Percentiles rank a stretch among this genome's conserved stretches.
phyloP scores from a whole-genome alignment of 2,888 invertebrate species.

The Daptonema setosum region DNA sequence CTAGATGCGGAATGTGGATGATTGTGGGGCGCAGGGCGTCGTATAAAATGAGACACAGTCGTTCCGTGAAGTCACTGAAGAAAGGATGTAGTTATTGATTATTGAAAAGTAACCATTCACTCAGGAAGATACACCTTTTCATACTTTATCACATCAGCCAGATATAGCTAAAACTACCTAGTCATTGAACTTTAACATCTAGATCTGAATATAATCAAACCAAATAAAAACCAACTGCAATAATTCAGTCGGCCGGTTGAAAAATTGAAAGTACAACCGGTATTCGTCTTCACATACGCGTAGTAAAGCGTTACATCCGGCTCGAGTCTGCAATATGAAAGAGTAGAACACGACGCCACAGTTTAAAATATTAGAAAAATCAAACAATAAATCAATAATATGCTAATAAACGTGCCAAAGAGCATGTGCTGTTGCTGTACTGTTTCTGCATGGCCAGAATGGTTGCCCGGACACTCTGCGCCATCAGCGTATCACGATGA shows the following conservation, averaged over 20 bases:
- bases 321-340: slow-evolving; percentile 40
- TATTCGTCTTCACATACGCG: slow-evolving; percentile 86
- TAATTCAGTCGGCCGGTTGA: slow-evolving; percentile 44
- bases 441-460: slow-evolving; percentile 43
- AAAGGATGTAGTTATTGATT: too few species aligned
- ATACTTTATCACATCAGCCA: too few species aligned
- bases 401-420: slow-evolving; percentile 38
- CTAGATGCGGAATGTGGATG: slow-evolving; percentile 85
- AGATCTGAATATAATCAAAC: too few species aligned
- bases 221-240: slow-evolving; percentile 38
- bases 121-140: too few species aligned
- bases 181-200: too few species aligned
- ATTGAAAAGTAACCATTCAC: too few species aligned
- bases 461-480: slow-evolving; percentile 47
- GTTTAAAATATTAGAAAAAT: neutral
- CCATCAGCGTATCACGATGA: slow-evolving; percentile 47
- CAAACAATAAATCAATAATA: neutral
- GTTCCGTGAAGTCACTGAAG: neutral
- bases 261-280: slow-evolving; percentile 71
- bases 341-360: neutral
- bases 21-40: slow-evolving; percentile 76
- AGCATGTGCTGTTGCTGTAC: slow-evolving; percentile 48
- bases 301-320: slow-evolving; percentile 66
- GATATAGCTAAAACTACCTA: too few species aligned
- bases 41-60: slow-evolving; percentile 37